Percentiles rank a stretch among this genome's conserved stretches.
These are phyloP conservation scores for Dendrocincla tyrannina DNA, from an alignment of 2,797 vertebrate genomes.

Conservation along the genomic window DNA sequence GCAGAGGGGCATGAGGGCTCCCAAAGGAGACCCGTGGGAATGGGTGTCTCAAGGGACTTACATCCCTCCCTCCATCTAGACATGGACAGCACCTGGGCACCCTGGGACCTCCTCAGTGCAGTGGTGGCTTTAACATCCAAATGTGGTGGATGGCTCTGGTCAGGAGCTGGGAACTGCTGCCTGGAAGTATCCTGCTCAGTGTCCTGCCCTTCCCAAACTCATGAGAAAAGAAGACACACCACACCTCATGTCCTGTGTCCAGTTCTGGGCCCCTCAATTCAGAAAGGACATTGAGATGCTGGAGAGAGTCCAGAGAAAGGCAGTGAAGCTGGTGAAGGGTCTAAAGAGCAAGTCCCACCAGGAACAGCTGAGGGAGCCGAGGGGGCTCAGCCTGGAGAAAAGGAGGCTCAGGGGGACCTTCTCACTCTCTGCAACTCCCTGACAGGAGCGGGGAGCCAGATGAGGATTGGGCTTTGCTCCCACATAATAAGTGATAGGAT, in stretches of 20 bases:
- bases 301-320: background rate
- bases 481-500: background rate
- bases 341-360: background rate
- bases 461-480: background rate
- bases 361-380: no score
- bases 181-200: background rate
- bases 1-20: background rate
- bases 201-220: background rate
- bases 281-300: background rate
- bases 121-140: background rate
- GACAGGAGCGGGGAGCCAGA: background rate
- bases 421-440: background rate
- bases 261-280: background rate
- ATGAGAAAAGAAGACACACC: background rate
- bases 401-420: no score
- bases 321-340: background rate
- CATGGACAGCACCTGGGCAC: background rate
- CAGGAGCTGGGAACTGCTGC: background rate
- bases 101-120: accelerated
- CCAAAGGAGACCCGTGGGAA: background rate
- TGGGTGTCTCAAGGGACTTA: background rate
- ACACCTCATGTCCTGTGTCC: background rate
- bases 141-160: background rate
- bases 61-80: background rate
- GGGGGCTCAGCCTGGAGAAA: no score